These are phyloP conservation scores for Tonatia bakeri DNA, from an alignment of 2,113 vertebrate genomes.

Conservation along the genomic window DNA sequence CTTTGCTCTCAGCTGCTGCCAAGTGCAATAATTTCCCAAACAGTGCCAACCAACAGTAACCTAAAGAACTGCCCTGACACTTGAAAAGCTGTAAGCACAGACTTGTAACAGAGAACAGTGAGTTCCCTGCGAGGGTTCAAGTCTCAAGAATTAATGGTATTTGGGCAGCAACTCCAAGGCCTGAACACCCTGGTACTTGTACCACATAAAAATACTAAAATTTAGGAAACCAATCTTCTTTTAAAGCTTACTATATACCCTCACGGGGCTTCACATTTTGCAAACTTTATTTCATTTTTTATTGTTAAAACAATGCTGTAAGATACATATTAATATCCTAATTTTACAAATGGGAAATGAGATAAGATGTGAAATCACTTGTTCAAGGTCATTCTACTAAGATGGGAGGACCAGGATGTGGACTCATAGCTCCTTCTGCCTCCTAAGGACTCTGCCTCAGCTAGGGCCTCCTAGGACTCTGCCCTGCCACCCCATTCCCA, in stretches of 20 bases:
- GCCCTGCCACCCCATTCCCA: not conserved
- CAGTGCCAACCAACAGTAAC: not conserved
- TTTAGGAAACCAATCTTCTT: not conserved
- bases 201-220: not conserved
- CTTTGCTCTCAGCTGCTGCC: not conserved
- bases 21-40: not conserved
- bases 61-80: not conserved
- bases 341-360: not conserved
- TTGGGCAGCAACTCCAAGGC: not conserved
- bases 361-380: not conserved
- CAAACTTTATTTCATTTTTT: not conserved
- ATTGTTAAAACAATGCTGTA: not conserved
- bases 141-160: not conserved
- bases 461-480: not conserved
- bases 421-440: not conserved
- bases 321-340: not conserved
- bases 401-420: not conserved
- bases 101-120: not conserved
- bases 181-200: not conserved
- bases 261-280: not conserved
- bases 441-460: not conserved
- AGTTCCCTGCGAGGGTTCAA: not conserved
- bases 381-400: not conserved
- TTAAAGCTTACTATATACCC: not conserved
- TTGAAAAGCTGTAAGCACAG: not conserved